phyloP scores from a whole-genome alignment of 2,888 invertebrate genomes.

The Creontiades dilutus region DNA sequence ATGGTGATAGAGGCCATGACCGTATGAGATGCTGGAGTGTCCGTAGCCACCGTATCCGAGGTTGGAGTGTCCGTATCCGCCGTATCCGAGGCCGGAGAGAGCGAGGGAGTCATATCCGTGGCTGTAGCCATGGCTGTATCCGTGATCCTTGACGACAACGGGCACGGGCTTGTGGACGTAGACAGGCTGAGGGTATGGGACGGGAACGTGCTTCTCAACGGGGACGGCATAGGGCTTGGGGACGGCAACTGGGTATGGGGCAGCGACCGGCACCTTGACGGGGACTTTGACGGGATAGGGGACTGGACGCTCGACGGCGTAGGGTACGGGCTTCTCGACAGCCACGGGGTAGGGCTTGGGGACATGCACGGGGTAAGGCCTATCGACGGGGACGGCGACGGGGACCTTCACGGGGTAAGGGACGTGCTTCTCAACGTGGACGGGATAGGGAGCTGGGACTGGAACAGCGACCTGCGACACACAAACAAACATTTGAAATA shows the following conservation, averaged over 20 bases:
- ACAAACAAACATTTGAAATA: conserved; percentile 39
- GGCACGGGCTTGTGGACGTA: conserved; percentile 81
- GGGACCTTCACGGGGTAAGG: conserved; percentile 79
- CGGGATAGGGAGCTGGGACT: conserved; percentile 81
- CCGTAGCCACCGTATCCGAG: conserved; percentile 41
- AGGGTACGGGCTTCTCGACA: conserved; percentile 79
- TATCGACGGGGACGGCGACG: conserved; percentile 78
- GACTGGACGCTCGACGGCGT: conserved; percentile 80
- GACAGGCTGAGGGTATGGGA: conserved; percentile 81
- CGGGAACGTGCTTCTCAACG: conserved; percentile 79
- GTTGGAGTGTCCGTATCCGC: conserved; percentile 20
- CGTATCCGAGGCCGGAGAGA: conserved; percentile 50
- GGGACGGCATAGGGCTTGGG: conserved; percentile 78
- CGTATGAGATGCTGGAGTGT: conserved; percentile 40
- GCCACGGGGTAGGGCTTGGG: conserved; percentile 79
- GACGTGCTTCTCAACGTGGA: conserved; percentile 80
- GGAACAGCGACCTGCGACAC: conserved; percentile 78
- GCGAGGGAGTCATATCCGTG: conserved; percentile 42
- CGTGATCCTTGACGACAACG: conserved; percentile 77
- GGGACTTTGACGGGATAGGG: conserved; percentile 78
- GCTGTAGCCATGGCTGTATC: conserved; percentile 76
- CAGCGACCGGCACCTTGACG: conserved; percentile 76
- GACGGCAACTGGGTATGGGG: conserved; percentile 77
- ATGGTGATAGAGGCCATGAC: conserved; percentile 67
- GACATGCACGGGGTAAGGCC: conserved; percentile 78